phyloP scores from a whole-genome alignment of 2,113 vertebrate genomes.

The Megaptera novaeangliae region DNA sequence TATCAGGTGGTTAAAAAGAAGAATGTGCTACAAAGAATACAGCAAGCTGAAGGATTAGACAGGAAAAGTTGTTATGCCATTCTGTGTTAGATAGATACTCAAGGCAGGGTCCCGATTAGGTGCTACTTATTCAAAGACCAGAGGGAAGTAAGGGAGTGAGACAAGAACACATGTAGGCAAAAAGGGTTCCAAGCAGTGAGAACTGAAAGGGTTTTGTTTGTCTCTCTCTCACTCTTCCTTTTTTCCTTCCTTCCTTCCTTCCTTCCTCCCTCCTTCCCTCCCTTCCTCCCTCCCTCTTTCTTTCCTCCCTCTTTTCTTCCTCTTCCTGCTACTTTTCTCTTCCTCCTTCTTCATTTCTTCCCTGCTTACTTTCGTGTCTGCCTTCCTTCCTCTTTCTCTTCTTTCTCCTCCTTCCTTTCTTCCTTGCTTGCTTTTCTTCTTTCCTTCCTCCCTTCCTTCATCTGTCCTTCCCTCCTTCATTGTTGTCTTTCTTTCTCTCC shows the following conservation, averaged over 20 bases:
- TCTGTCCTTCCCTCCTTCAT: fast-evolving
- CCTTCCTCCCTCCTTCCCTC: too few species aligned
- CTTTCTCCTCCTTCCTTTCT: neutral
- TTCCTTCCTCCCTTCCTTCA: neutral
- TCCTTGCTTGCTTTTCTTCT: neutral
- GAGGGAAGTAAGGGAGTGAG: neutral
- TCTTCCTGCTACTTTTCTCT: neutral
- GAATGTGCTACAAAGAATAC: neutral
- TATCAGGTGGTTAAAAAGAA: neutral
- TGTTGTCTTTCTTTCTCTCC: neutral
- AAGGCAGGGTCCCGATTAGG: neutral
- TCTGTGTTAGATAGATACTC: neutral
- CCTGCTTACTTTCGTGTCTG: neutral
- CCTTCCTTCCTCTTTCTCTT: neutral
- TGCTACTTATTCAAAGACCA: neutral
- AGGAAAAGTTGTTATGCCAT: neutral
- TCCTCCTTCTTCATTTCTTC: neutral
- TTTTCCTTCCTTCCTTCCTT: too few species aligned
- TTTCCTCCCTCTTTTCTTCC: neutral
- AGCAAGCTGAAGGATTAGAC: neutral
- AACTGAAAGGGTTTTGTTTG: neutral
- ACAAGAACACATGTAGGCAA: neutral
- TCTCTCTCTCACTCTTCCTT: neutral
- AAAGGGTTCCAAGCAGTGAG: neutral
- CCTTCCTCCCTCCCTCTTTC: neutral